These are phyloP conservation scores for Stegastes partitus DNA, from an alignment of 2,113 vertebrate genomes.

Conservation along the genomic window DNA sequence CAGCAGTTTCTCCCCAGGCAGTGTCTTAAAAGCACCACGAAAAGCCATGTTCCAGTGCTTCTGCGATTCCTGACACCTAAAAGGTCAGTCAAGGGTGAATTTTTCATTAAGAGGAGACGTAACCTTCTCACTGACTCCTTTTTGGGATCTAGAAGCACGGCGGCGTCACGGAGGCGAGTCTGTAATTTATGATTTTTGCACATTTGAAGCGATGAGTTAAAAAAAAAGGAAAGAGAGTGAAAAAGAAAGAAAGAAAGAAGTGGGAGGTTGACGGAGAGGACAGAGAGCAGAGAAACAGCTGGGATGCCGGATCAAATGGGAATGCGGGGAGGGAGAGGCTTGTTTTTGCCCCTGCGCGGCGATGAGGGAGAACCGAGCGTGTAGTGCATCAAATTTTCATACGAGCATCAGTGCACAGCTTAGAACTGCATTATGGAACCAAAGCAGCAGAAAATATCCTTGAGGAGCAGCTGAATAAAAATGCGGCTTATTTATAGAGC, in stretches of 20 bases:
- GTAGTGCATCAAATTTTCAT: slow-evolving; percentile 83
- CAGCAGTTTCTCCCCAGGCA: slow-evolving; percentile 44
- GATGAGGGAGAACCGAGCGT: slow-evolving; percentile 71
- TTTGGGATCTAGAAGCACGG: slow-evolving; percentile 14
- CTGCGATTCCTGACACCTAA: slow-evolving; percentile 48
- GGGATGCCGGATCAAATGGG: slow-evolving; percentile 72
- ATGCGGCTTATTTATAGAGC: slow-evolving; percentile 78
- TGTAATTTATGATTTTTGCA: slow-evolving; percentile 23
- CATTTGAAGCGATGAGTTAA: slow-evolving; percentile 26
- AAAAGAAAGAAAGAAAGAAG: not conserved
- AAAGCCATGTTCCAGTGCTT: slow-evolving; percentile 26
- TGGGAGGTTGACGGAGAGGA: slow-evolving; percentile 45
- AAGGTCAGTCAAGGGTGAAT: slow-evolving; percentile 69
- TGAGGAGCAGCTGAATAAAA: slow-evolving; percentile 76
- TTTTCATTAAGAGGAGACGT: slow-evolving; percentile 58
- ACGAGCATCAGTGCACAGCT: slow-evolving; percentile 78
- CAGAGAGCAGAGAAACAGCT: slow-evolving; percentile 68
- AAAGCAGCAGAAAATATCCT: slow-evolving; percentile 84
- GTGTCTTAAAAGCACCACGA: slow-evolving; percentile 69
- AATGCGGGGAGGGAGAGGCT: slow-evolving; percentile 49
- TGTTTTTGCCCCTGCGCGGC: slow-evolving; percentile 71
- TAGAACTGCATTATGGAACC: slow-evolving; percentile 79
- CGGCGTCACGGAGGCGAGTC: slow-evolving; percentile 6
- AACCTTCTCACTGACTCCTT: slow-evolving; percentile 37
- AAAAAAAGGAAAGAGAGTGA: not conserved